phyloP scores from a whole-genome alignment of 2,797 vertebrate genomes.

The Eulemur mongoz region DNA sequence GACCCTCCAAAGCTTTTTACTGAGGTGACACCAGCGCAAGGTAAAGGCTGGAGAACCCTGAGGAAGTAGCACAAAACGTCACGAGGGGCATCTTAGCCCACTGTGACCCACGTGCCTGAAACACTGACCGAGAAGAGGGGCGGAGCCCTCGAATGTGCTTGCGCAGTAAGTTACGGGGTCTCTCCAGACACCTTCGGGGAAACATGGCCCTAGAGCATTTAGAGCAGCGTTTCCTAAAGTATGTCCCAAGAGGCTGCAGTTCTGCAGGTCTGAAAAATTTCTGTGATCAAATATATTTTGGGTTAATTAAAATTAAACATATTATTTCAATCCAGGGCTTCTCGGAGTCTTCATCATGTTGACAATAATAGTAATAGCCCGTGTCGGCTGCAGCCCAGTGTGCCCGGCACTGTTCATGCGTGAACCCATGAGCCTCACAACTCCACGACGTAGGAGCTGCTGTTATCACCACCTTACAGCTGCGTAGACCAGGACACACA shows the following conservation, averaged over 20 bases:
- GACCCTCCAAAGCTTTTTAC: background rate
- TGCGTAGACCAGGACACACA: background rate
- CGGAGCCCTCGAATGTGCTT: rapidly evolving
- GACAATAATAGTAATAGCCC: background rate
- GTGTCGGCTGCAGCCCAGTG: rapidly evolving
- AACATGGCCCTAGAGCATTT: background rate
- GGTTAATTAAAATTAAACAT: background rate
- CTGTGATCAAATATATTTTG: background rate
- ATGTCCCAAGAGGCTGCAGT: background rate
- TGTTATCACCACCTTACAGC: background rate
- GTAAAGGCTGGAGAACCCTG: background rate
- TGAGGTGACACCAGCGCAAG: background rate
- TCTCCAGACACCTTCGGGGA: background rate
- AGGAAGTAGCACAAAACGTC: background rate
- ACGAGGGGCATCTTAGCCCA: rapidly evolving
- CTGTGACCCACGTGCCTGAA: background rate
- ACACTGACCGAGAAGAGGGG: background rate
- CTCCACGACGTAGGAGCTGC: rapidly evolving
- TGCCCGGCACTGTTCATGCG: rapidly evolving
- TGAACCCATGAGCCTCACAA: background rate
- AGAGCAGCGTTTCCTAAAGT: background rate
- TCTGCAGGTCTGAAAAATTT: background rate
- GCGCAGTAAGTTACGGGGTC: rapidly evolving
- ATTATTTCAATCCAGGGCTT: background rate
- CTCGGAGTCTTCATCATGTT: background rate